A percentile compares a stretch with the other conserved stretches of the same genome.
Conservation (phyloP, 2,888 invertebrate genomes). For the Harmothoe impar region DNA sequence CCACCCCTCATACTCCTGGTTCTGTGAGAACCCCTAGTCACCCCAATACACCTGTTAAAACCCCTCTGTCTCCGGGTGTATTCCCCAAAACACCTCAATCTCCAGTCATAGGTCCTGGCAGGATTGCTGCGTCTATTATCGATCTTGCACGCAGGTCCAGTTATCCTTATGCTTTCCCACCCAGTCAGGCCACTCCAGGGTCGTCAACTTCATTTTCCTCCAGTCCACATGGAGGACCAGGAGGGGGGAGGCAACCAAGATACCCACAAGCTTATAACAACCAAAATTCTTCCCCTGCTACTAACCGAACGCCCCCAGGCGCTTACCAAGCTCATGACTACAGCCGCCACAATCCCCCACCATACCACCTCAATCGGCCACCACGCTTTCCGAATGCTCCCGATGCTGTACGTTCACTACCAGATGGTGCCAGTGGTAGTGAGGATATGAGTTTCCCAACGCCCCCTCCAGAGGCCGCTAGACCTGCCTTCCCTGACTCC, state of each 20-base stretch:
- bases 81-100: neutral
- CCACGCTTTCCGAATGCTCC: neutral
- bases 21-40: neutral
- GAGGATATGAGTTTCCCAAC: constrained; percentile 55
- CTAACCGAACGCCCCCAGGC: neutral
- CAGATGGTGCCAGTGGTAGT: constrained; percentile 60
- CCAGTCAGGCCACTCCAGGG: neutral
- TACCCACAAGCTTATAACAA: too few relatives aligned
- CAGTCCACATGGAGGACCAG: neutral
- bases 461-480: constrained; percentile 36
- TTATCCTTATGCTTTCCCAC: constrained; percentile 44
- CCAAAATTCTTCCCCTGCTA: too few relatives aligned
- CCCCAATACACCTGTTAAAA: neutral
- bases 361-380: neutral
- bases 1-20: neutral
- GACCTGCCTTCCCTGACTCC: constrained; percentile 20
- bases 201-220: neutral
- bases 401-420: neutral
- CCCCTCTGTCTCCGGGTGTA: neutral
- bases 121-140: neutral
- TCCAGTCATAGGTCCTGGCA: neutral
- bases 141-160: constrained; percentile 12
- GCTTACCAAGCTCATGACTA: neutral
- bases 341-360: neutral
- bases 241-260: neutral